These are phyloP conservation scores for Drosophila antonietae DNA, from an alignment of 2,888 invertebrate genomes.

Conservation along the genomic window DNA sequence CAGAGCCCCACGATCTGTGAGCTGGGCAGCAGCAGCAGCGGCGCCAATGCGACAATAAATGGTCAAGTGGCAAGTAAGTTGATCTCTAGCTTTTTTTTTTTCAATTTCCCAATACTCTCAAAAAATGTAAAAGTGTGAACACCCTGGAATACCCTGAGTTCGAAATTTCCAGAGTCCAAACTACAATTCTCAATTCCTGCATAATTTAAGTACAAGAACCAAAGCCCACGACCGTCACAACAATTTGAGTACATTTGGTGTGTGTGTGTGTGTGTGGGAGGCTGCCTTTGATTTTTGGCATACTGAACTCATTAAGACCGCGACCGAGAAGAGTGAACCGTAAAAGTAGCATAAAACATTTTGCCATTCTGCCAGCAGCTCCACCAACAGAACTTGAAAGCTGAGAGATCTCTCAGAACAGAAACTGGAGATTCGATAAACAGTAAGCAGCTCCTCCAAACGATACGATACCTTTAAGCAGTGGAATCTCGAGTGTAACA, in stretches of 20 bases:
- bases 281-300: conserved; percentile 35
- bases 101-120: background rate
- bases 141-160: too few relatives aligned
- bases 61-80: conserved; percentile 86
- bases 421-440: conserved; percentile 55
- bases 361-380: conserved; percentile 17
- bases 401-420: background rate
- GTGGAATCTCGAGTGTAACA: conserved; percentile 74
- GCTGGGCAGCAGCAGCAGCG: conserved; percentile 42
- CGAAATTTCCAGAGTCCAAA: background rate
- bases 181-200: conserved; percentile 4
- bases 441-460: conserved; percentile 31
- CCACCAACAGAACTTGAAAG: background rate
- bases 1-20: conserved; percentile 63
- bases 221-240: conserved; percentile 2
- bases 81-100: background rate
- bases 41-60: conserved; percentile 81
- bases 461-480: conserved; percentile 53
- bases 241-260: conserved; percentile 47
- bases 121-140: too few relatives aligned
- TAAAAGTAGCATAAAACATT: conserved; percentile 69
- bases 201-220: background rate
- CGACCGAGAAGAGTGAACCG: conserved; percentile 37
- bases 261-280: conserved; percentile 15
- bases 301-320: conserved; percentile 53